Base-by-base conservation (phyloP, 2,888 invertebrate species). In the Ametastegia equiseti region DNA sequence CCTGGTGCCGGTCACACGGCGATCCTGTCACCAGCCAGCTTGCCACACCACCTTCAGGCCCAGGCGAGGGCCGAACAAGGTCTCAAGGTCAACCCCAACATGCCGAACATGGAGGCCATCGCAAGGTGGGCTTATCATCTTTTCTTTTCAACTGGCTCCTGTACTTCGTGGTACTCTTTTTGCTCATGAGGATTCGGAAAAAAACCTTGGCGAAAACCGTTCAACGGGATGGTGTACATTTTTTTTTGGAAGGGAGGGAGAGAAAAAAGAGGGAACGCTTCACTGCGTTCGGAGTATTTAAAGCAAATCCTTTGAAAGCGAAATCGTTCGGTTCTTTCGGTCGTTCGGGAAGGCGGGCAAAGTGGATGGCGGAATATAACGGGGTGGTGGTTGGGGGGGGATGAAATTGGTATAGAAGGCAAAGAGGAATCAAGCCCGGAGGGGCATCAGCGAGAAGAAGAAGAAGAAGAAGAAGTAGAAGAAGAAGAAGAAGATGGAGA, bases 51-150 rank as follows among this genome's bases (percentile, higher is more conserved):
- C 88, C 88, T 91, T 78, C 93, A 93, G 90, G 97, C 96, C 77
- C 94, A 97, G 85, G 96, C 96, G 50, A 93, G 97, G 86, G 97
- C 96, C 81, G 97, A 97, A 87, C 96, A 96, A 84, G 96, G 96
- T 87, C 95, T 97, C 92, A 97, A 97, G 92, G 96, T 86, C 96
- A 97, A 91, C 94, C 95, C 83, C 89, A 92, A 94, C 85, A 96
- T 97, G 94, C 95, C 97, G 91, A 95, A 97, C 90, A 97, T 97
- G 96, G 97, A 98, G 91, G 97, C 97, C 82, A 94, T 97, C 83
- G 97, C 97, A 89, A 96, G 97, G 97, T 97, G 92, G 92, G 92
- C 88, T 63, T n/a, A 42, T 15, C 13, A 30, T 13, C 6, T 5
- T 39, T 5, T 0, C 23, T 54, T 27, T 15, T 54, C n/a, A n/a